Evolutionary conservation across 2,888 invertebrate genomes (phyloP), one percentile per base, ranked within the genome.

Genomic region (Gasteruption jaculator): DNA sequence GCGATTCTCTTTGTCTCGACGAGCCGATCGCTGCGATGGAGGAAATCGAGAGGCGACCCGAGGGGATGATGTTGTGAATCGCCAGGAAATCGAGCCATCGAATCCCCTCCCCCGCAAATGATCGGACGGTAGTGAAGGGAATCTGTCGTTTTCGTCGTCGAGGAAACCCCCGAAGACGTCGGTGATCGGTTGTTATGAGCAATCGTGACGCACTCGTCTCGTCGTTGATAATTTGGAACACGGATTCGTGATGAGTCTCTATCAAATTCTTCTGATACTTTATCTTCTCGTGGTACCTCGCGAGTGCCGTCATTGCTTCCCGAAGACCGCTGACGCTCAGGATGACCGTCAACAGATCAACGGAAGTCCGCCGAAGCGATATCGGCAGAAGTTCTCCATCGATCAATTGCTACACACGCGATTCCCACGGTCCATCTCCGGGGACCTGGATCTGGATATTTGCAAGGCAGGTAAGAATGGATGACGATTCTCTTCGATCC

Each of bases 391-490:
- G 58, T 85, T 77, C 64, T 82, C 82, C 38, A 77, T 83, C 61
- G 82, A 86, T 18, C 82, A 88, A 61, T 71, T 89, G 51, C 66
- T 84, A 59, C 76, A 72, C 39, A 76, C 72, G 40, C 74, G 76
- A 51, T 89, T 85, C 59, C 80, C 83, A 31, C 75, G 75, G 46
- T 82, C 81, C 63, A 78, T 82, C 45, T 86, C 86, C 30, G 76
- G 78, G 49, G 90, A 90, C 67, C 71, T 86, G 50, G 86, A 90
- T 65, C 74, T 87, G 76, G 90, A 90, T 73, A 85, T 90, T 41
- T 90, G 90, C 73, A 90, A 90, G 78, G 85, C 89, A 67, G 85
- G 90, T 90, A 73, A 81, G 82, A 53, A n/a, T n/a, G n/a, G n/a
- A n/a, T n/a, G n/a, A n/a, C n/a, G n/a, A n/a, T n/a, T n/a, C n/a